Evolutionary conservation across 2,797 vertebrate species (phyloP).

Genomic region (Etheostoma perlongum): DNA sequence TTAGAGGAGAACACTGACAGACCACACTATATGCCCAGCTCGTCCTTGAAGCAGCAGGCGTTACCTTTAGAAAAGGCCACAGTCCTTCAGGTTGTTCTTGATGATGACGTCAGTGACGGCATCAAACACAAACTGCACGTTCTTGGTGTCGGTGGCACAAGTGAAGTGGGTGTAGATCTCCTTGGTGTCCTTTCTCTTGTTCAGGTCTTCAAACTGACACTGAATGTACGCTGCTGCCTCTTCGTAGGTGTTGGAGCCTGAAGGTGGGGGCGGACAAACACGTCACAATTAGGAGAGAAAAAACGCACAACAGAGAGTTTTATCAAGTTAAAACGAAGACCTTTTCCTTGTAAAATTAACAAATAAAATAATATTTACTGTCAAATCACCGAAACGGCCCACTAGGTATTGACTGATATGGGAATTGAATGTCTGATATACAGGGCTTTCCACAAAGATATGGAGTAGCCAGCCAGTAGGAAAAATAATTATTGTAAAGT

Average conservation of each 20-base stretch:
- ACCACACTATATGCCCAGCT: not conserved
- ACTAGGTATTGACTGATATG: not conserved
- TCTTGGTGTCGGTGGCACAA: constrained; percentile 99
- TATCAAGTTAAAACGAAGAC: not conserved
- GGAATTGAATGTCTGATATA: not conserved
- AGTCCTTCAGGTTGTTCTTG: constrained; percentile 99
- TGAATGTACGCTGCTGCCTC: constrained; percentile 97
- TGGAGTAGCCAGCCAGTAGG: no score
- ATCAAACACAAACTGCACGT: constrained; percentile 99
- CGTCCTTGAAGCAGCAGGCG: not conserved
- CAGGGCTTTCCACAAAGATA: no score
- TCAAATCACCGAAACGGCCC: not conserved
- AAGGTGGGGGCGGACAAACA: not conserved
- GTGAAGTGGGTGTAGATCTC: constrained; percentile 99
- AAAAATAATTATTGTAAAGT: no score
- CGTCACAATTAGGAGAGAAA: not conserved
- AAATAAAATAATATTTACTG: not conserved
- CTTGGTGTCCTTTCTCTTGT: constrained; percentile 98
- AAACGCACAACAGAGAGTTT: not conserved
- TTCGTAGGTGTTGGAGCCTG: constrained; percentile 96
- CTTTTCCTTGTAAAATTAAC: not conserved
- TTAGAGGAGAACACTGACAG: constrained; percentile 16
- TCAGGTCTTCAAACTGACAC: constrained; percentile 97
- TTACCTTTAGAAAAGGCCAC: constrained; percentile 95
- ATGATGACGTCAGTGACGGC: constrained; percentile 99